Percentiles rank a stretch among this genome's conserved stretches.
Conservation (phyloP, 2,797 vertebrate species). For the Gastrophryne carolinensis region DNA sequence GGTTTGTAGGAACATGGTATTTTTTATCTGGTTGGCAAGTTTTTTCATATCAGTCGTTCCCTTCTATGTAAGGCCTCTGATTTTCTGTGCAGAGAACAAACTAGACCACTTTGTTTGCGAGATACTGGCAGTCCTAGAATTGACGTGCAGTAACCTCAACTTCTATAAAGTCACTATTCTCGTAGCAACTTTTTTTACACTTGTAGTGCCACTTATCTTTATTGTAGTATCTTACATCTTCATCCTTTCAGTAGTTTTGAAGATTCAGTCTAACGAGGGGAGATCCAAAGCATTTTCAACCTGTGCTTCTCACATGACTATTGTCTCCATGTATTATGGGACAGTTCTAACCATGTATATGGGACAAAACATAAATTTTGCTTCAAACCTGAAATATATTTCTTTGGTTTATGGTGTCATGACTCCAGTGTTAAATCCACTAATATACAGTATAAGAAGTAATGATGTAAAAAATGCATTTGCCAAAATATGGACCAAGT, state of each 20-base stretch:
- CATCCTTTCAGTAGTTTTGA: not conserved
- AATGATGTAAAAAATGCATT: conserved; percentile 56
- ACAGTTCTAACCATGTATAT: not conserved
- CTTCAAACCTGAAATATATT: not conserved
- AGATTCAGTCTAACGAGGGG: not conserved
- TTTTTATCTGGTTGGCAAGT: not conserved
- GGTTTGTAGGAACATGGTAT: not conserved
- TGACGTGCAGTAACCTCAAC: not conserved
- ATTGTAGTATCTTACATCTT: not conserved
- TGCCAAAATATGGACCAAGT: conserved; percentile 20
- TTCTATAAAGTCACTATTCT: not conserved
- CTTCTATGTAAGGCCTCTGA: not conserved
- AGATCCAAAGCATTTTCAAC: not conserved
- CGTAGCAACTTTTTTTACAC: not conserved
- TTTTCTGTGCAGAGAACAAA: not conserved
- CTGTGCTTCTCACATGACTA: not conserved
- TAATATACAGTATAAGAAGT: conserved; percentile 60
- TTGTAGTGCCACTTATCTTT: not conserved
- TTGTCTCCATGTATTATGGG: not conserved
- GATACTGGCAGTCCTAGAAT: not conserved
- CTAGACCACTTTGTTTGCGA: not conserved
- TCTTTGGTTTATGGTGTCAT: conserved; percentile 37
- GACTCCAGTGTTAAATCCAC: conserved; percentile 57
- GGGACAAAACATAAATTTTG: not conserved
- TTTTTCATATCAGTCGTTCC: not conserved